Evolutionary conservation across 2,888 invertebrate species (phyloP).

Genomic region (Suillia variegata): DNA sequence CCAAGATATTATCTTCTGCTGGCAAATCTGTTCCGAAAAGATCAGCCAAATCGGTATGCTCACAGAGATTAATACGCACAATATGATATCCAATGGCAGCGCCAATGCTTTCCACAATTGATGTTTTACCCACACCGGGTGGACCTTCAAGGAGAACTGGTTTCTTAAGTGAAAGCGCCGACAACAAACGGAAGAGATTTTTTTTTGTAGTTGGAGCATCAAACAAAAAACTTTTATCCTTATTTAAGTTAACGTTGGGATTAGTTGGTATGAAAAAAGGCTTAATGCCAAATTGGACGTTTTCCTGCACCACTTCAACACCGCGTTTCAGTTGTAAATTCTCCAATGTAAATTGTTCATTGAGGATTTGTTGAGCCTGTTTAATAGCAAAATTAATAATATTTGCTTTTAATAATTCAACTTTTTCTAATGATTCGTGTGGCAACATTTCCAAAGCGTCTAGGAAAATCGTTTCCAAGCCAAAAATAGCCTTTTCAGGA

Average conservation of each 20-base stretch:
- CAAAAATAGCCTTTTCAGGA: constrained; percentile 80
- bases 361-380: constrained; percentile 63
- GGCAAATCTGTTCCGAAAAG: constrained; percentile 98
- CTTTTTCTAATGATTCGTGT: constrained; percentile 67
- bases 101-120: constrained; percentile 88
- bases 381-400: constrained; percentile 66
- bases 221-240: constrained; percentile 68
- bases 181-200: constrained; percentile 83
- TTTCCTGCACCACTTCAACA: constrained; percentile 35
- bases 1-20: constrained; percentile 74
- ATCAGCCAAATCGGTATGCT: constrained; percentile 98
- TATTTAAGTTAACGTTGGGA: constrained; percentile 25
- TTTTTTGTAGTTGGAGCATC: constrained; percentile 77
- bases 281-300: constrained; percentile 70
- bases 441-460: constrained; percentile 87
- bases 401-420: constrained; percentile 61
- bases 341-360: constrained; percentile 55
- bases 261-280: constrained; percentile 71
- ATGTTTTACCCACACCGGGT: constrained; percentile 98
- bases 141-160: constrained; percentile 95
- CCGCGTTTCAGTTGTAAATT: constrained; percentile 59
- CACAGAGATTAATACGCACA: constrained; percentile 94
- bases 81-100: constrained; percentile 81
- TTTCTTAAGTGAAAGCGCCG: constrained; percentile 88
- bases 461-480: constrained; percentile 87